Conservation (phyloP, 2,113 vertebrate genomes). For the Megaleporinus macrocephalus region DNA sequence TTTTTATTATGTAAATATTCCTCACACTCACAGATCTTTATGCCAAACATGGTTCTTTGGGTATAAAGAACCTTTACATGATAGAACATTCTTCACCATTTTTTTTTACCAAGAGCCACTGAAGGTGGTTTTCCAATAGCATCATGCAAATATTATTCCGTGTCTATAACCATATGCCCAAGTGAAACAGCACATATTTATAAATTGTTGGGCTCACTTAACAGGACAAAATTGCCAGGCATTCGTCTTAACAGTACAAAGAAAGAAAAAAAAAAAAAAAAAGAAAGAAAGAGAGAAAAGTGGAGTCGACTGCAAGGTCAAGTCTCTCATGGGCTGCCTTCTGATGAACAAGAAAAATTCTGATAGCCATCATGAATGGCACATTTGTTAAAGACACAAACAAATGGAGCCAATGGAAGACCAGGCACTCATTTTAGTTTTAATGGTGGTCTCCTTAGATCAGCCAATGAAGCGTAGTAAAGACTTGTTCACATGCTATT, state of each 20-base stretch:
- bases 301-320: slow-evolving; percentile 17
- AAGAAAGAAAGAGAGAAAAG: background rate
- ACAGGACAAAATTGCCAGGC: background rate
- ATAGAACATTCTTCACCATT: too few species aligned
- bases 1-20: too few species aligned
- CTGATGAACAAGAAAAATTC: slow-evolving; percentile 63
- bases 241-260: background rate
- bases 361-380: slow-evolving; percentile 70
- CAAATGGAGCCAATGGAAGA: slow-evolving; percentile 59
- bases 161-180: too few species aligned
- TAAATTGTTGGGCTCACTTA: background rate
- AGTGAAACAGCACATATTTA: background rate
- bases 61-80: too few species aligned
- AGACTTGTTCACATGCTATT: slow-evolving; percentile 77
- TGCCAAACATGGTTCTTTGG: too few species aligned
- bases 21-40: too few species aligned
- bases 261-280: slow-evolving; percentile 5
- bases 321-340: slow-evolving; percentile 56
- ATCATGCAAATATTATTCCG: too few species aligned
- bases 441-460: slow-evolving; percentile 68
- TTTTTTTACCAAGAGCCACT: too few species aligned
- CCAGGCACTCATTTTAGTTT: slow-evolving; percentile 62
- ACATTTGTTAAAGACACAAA: slow-evolving; percentile 75
- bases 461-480: slow-evolving; percentile 63
- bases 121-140: too few species aligned